Evolutionary conservation across 2,888 invertebrate genomes (phyloP).

Genomic region (Drosophila merina): DNA sequence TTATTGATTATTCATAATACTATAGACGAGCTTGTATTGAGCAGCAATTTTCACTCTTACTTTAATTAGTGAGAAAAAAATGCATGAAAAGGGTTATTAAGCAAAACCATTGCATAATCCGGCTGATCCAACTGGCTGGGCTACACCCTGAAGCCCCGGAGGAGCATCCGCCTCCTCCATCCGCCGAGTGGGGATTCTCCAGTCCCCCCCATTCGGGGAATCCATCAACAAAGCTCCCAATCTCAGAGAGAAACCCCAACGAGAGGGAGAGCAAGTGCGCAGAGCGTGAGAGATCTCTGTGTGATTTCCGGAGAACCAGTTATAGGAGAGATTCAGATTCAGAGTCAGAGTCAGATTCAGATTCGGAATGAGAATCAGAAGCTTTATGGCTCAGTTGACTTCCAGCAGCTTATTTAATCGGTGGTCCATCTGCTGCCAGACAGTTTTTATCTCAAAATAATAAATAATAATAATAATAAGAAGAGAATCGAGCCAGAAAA

Average conservation of each 20-base stretch:
- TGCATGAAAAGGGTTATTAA: neutral
- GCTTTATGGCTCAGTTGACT: neutral
- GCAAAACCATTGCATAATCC: neutral
- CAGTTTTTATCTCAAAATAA: conserved; percentile 1
- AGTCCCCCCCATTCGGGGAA: neutral
- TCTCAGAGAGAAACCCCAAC: neutral
- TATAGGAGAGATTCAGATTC: neutral
- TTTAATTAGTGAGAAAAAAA: no score
- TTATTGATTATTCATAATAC: no score
- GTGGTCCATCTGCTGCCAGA: conserved; percentile 15
- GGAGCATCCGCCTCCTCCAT: neutral
- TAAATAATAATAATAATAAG: neutral
- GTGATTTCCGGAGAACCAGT: conserved; percentile 1
- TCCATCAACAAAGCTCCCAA: neutral
- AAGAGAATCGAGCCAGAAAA: neutral
- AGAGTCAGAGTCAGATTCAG: neutral
- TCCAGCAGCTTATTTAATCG: conserved; percentile 4
- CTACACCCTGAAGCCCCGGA: neutral
- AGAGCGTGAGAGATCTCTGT: neutral
- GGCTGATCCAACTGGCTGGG: neutral
- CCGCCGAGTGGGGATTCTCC: neutral
- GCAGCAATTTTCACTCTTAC: no score
- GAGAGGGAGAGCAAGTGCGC: neutral
- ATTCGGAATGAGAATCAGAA: neutral
- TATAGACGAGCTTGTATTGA: no score